Conservation (phyloP, 2,113 vertebrate species). For the Conger conger region DNA sequence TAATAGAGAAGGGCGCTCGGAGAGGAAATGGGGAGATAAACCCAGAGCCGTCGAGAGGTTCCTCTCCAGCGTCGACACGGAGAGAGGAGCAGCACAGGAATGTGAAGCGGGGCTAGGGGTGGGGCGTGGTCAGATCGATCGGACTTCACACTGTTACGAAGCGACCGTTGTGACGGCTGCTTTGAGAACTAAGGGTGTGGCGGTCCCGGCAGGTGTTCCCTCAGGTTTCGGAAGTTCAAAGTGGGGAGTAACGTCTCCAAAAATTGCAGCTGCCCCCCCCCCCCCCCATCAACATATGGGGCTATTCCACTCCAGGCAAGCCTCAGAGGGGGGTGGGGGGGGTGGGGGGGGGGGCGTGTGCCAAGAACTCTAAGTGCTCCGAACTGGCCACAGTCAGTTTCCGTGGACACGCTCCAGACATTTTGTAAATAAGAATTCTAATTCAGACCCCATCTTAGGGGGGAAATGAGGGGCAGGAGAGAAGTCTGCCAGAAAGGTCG, state of each 20-base stretch:
- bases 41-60: background rate
- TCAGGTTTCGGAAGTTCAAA: background rate
- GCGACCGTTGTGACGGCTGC: background rate
- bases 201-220: background rate
- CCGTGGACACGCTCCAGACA: slow-evolving; percentile 44
- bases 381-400: slow-evolving; percentile 23
- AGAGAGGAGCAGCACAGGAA: background rate
- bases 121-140: background rate
- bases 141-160: background rate
- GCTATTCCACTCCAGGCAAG: slow-evolving; percentile 50
- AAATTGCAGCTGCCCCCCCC: slow-evolving; percentile 37
- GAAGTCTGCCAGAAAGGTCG: slow-evolving; percentile 16
- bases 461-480: slow-evolving; percentile 9
- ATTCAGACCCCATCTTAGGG: background rate
- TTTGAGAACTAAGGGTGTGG: background rate
- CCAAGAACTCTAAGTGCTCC: slow-evolving; percentile 47
- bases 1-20: slow-evolving; percentile 25
- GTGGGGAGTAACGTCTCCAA: background rate
- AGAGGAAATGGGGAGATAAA: slow-evolving; percentile 17
- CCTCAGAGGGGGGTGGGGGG: slow-evolving; percentile 15
- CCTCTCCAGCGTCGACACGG: background rate
- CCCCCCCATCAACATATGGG: too few relatives aligned
- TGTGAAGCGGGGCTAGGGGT: background rate
- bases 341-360: slow-evolving; percentile 19
- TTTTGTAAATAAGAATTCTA: slow-evolving; percentile 2